These are phyloP conservation scores for Drosophila vallismaia DNA, from an alignment of 2,888 invertebrate species.

Conservation along the genomic window DNA sequence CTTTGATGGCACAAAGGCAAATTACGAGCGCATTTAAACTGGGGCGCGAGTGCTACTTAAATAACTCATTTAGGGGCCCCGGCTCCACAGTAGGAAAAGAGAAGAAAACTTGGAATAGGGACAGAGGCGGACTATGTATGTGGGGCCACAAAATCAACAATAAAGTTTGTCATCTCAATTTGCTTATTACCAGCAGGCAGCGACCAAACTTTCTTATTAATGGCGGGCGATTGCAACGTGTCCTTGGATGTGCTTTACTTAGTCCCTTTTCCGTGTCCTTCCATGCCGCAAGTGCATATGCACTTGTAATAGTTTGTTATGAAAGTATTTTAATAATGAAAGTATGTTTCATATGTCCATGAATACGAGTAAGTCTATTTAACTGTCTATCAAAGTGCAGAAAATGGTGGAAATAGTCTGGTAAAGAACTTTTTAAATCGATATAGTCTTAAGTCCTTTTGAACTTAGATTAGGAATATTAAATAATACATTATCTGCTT, in stretches of 20 bases:
- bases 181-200: conserved; percentile 75
- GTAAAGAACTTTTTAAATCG: background rate
- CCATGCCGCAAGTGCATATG: background rate
- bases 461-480: background rate
- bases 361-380: too few species aligned
- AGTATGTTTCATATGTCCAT: too few species aligned
- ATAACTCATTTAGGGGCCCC: conserved; percentile 75
- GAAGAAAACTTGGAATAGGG: background rate
- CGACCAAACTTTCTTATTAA: conserved; percentile 73
- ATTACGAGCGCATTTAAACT: conserved; percentile 80
- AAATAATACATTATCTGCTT: conserved; percentile 8
- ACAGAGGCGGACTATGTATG: conserved; percentile 13
- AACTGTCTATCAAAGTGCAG: too few species aligned
- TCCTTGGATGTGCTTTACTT: background rate
- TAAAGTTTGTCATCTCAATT: conserved; percentile 80
- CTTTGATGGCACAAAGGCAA: conserved; percentile 75
- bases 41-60: conserved; percentile 79
- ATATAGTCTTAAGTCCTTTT: background rate
- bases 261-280: background rate
- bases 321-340: background rate
- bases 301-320: background rate
- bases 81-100: conserved; percentile 51
- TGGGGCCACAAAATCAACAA: conserved; percentile 71
- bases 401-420: too few species aligned
- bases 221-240: conserved; percentile 76